Evolutionary conservation across 2,888 invertebrate species (phyloP).

Genomic region (Tipula unca): DNA sequence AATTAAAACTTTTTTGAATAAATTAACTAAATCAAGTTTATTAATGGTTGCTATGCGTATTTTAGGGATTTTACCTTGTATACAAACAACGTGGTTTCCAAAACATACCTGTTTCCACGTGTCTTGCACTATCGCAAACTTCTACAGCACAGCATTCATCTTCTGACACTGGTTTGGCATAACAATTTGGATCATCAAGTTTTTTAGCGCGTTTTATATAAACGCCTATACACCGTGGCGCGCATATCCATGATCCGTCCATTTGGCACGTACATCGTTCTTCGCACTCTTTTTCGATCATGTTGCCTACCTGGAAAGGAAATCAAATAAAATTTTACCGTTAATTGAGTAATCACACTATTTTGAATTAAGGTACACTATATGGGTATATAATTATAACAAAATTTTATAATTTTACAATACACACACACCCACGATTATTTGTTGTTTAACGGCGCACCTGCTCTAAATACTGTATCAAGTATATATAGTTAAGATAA

Average conservation of each 20-base stretch:
- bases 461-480: background rate
- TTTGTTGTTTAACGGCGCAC: background rate
- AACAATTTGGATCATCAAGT: constrained; percentile 61
- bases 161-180: constrained; percentile 57
- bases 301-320: constrained; percentile 53
- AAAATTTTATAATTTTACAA: background rate
- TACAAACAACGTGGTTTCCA: background rate
- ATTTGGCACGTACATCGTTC: constrained; percentile 63
- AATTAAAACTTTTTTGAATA: background rate
- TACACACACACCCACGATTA: background rate
- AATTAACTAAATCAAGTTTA: background rate
- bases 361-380: no score
- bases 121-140: constrained; percentile 55
- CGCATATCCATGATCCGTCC: constrained; percentile 61
- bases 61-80: background rate
- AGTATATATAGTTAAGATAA: background rate
- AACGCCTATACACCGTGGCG: constrained; percentile 61
- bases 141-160: constrained; percentile 64
- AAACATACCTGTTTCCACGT: constrained; percentile 34
- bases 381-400: background rate
- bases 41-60: background rate
- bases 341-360: background rate
- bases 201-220: constrained; percentile 59
- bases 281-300: constrained; percentile 64
- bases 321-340: background rate